These are phyloP conservation scores for Cantharis flavilabris DNA, from an alignment of 2,888 invertebrate species.

Conservation along the genomic window DNA sequence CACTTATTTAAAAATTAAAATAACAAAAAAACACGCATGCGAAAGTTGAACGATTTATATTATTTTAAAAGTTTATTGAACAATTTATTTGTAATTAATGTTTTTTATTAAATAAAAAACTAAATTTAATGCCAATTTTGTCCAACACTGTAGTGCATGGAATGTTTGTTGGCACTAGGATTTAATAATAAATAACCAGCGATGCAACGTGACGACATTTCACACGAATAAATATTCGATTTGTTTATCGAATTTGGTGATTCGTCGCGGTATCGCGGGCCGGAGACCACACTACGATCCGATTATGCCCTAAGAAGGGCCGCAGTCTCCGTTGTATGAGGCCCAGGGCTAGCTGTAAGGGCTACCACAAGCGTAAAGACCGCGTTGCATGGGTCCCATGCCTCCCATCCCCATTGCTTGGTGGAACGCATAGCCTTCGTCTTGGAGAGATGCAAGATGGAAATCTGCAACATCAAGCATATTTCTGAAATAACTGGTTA, in stretches of 20 bases:
- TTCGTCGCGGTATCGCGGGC: constrained; percentile 49
- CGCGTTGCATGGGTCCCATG: constrained; percentile 59
- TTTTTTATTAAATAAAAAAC: constrained; percentile 11
- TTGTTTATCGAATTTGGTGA: constrained; percentile 29
- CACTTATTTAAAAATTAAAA: constrained; percentile 20
- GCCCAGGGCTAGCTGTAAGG: constrained; percentile 61
- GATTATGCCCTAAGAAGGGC: constrained; percentile 53
- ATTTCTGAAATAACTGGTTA: constrained; percentile 14
- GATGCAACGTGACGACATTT: constrained; percentile 40
- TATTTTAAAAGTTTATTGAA: constrained; percentile 15
- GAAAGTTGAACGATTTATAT: constrained; percentile 15
- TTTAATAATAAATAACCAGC: constrained; percentile 37
- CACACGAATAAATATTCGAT: background rate
- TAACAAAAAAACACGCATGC: constrained; percentile 18
- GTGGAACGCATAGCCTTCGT: constrained; percentile 60
- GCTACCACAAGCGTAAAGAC: constrained; percentile 58
- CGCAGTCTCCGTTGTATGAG: constrained; percentile 59
- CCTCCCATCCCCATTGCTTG: constrained; percentile 60
- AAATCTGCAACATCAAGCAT: constrained; percentile 54
- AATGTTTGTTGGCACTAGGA: constrained; percentile 47
- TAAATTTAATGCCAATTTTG: constrained; percentile 19
- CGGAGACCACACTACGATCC: constrained; percentile 55
- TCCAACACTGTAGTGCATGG: constrained; percentile 11
- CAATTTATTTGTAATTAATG: constrained; percentile 11
- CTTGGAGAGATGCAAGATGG: constrained; percentile 59